Conservation (phyloP, 1,140 invertebrate genomes). For the Acromyrmex heyeri region DNA sequence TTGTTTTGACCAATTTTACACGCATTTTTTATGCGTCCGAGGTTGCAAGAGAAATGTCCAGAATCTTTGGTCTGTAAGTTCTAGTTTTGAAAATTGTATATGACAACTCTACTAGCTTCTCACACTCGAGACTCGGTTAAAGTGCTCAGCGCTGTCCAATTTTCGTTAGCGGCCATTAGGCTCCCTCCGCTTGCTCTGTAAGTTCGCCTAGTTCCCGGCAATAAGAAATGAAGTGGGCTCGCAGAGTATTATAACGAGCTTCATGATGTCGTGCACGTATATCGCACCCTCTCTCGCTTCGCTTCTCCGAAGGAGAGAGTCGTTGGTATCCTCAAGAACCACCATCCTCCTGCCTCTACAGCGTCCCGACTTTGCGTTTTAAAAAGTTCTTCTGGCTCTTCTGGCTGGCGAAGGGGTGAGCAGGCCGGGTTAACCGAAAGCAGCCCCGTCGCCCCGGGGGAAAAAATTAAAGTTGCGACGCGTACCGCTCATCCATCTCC, state of each 20-base stretch:
- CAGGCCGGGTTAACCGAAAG: slow-evolving; percentile 32
- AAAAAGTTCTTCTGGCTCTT: slow-evolving; percentile 64
- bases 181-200: slow-evolving; percentile 65
- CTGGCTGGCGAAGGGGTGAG: slow-evolving; percentile 27
- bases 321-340: slow-evolving; percentile 11
- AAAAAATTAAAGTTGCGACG: slow-evolving; percentile 78
- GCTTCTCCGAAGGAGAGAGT: background rate
- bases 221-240: slow-evolving; percentile 71
- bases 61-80: no score
- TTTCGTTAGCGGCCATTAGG: slow-evolving; percentile 73
- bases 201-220: slow-evolving; percentile 60
- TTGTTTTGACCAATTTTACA: no score
- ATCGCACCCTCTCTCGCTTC: slow-evolving; percentile 26
- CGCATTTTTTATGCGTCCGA: no score
- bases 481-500: slow-evolving; percentile 79
- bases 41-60: no score
- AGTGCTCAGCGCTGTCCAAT: slow-evolving; percentile 71
- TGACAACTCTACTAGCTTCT: background rate
- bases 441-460: slow-evolving; percentile 5
- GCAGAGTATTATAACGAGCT: slow-evolving; percentile 79
- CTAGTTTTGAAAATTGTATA: no score
- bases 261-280: slow-evolving; percentile 78
- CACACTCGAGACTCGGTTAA: slow-evolving; percentile 32
- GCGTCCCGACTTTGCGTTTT: slow-evolving; percentile 59
- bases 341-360: slow-evolving; percentile 11